Base-by-base conservation (phyloP, 2,113 vertebrate genomes). In the Mohoua ochrocephala region DNA sequence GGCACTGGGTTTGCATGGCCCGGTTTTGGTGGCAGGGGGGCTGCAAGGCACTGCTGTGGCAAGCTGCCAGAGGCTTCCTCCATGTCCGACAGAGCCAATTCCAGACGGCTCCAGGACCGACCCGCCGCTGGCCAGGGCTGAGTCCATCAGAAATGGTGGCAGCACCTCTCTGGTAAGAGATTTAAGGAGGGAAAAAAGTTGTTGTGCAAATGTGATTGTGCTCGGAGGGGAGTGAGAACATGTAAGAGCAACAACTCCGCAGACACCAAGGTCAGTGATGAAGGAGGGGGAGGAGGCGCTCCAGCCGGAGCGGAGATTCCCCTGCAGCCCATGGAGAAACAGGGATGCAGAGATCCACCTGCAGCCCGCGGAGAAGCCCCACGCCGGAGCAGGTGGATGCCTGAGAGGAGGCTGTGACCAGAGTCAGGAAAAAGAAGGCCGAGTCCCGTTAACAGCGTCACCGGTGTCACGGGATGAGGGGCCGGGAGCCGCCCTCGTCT, bases 401-500 rank as follows among this genome's bases (percentile, higher is more conserved):
- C 50, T 15, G 35, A 19, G 19, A 13, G 33, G 37, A 37, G 27
- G 26, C 59, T 24, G 44, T 16, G 52, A 33, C 37, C 44, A 44
- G 12, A 49, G 31, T 0, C 22, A 23, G 31, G 23, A 16, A 23
- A 28, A 49, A 22, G 26, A 50, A 27, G 22, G 44, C 27, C 8
- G 7, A 50, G 37, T 7, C 22, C 35, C 8, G 9, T 28, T 12
- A 42, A 6, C 11, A 31, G 19, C 24, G 9, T 0, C 63, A 11
- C 28, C 10, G 24, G 15, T 7, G 17, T 5, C 41, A 8, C 37
- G 3, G 12, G 1, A 20, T 24, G 52, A 16, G 10, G 4, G 6
- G 3, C 0, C 6, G 6, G 41, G 30, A 71, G 7, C 33, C 1
- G 35, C 21, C 20, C 45, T 24, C n/a, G n/a, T n/a, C n/a, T n/a